Evolutionary conservation across 2,888 invertebrate species (phyloP).

Genomic region (Lasioglossum leucozonium): DNA sequence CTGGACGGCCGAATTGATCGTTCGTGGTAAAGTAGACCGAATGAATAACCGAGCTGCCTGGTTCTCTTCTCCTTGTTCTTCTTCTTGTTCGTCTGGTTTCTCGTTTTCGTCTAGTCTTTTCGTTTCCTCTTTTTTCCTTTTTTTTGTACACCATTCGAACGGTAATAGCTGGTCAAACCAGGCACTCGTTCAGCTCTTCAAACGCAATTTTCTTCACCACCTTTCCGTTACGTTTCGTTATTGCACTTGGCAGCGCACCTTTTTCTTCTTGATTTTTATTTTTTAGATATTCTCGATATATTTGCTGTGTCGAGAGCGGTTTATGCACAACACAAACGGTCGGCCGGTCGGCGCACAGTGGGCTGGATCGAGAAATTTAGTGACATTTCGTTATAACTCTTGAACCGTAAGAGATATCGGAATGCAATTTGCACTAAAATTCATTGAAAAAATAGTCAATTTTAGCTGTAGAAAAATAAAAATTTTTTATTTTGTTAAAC

Average conservation of each 20-base stretch:
- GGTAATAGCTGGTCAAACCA: conserved; percentile 27
- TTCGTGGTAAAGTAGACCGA: conserved; percentile 84
- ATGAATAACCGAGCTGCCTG: conserved; percentile 18
- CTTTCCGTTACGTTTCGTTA: conserved; percentile 28
- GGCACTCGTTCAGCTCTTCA: conserved; percentile 29
- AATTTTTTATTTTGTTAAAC: no score
- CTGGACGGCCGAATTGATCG: conserved; percentile 85
- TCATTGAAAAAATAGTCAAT: no score
- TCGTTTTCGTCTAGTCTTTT: background rate
- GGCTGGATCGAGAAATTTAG: no score
- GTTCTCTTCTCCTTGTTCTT: background rate
- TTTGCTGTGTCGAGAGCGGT: conserved; percentile 15
- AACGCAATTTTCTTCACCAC: conserved; percentile 34
- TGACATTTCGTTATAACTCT: no score
- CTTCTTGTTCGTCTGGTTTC: background rate
- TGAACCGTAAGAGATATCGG: no score
- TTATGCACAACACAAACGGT: background rate
- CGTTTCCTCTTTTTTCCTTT: background rate
- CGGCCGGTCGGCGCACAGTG: background rate
- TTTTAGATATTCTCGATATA: conserved; percentile 31
- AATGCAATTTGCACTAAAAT: no score
- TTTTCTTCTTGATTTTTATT: conserved; percentile 27
- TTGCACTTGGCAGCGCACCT: conserved; percentile 69
- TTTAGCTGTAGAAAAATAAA: no score
- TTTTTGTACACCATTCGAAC: background rate